These are phyloP conservation scores for Antechinus flavipes DNA, from an alignment of 2,113 vertebrate species.

Conservation along the genomic window DNA sequence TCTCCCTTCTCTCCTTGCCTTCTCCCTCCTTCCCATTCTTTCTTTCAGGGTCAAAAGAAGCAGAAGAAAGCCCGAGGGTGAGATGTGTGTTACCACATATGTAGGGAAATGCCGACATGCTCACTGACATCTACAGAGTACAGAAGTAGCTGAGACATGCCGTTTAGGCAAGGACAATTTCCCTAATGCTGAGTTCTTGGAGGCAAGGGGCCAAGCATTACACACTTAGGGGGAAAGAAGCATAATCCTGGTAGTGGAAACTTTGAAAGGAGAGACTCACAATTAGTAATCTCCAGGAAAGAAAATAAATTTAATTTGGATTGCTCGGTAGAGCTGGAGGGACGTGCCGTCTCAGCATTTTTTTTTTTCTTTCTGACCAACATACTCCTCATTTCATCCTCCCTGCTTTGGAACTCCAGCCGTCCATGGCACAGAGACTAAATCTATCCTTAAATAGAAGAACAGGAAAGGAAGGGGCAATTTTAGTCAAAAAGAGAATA, in stretches of 20 bases:
- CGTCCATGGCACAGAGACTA: not conserved
- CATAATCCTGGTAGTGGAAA: conserved; percentile 64
- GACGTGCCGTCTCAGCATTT: conserved; percentile 52
- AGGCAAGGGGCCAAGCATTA: conserved; percentile 6
- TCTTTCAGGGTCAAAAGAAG: not conserved
- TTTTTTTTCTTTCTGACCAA: not conserved
- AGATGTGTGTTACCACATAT: not conserved
- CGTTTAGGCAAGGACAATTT: not conserved
- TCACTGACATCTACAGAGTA: not conserved
- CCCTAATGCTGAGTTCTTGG: not conserved
- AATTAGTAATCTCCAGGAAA: conserved; percentile 52
- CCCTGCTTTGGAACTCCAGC: not conserved
- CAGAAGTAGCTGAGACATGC: not conserved
- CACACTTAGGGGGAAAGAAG: not conserved
- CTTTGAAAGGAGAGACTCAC: conserved; percentile 61
- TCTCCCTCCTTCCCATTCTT: not conserved
- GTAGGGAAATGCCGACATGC: not conserved
- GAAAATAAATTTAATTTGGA: conserved; percentile 40
- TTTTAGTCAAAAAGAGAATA: rapidly evolving
- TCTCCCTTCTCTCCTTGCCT: not conserved
- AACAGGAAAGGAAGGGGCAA: not conserved
- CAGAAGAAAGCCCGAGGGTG: not conserved
- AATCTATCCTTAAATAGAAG: not conserved
- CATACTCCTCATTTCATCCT: rapidly evolving
- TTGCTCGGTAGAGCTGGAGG: conserved; percentile 26